Evolutionary conservation across 2,888 invertebrate genomes (phyloP).

Genomic region (Oligia strigilis): DNA sequence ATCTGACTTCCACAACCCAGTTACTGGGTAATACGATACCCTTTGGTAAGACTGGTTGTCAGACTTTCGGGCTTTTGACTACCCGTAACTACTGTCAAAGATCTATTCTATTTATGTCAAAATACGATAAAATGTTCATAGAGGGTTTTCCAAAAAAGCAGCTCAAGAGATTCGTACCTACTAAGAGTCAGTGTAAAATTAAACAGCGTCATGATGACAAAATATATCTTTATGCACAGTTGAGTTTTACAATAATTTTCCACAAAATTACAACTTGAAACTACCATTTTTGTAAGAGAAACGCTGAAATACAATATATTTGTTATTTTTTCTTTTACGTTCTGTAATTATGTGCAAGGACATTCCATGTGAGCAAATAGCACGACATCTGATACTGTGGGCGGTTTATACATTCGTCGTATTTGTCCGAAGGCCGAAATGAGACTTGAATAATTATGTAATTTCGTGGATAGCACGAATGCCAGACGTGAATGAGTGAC

Average conservation of each 20-base stretch:
- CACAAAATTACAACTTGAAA: neutral
- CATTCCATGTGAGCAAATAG: constrained; percentile 24
- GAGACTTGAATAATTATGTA: constrained; percentile 38
- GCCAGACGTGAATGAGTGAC: constrained; percentile 30
- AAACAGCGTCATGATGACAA: neutral
- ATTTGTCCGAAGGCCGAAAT: constrained; percentile 20
- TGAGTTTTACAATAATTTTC: neutral
- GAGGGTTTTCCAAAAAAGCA: neutral
- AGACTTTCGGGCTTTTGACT: too few relatives aligned
- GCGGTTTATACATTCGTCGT: constrained; percentile 18
- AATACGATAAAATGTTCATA: neutral
- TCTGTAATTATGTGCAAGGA: constrained; percentile 29
- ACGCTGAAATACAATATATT: neutral
- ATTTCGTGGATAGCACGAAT: constrained; percentile 26
- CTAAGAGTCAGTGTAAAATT: neutral
- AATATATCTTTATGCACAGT: neutral
- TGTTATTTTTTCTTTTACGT: neutral
- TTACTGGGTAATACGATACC: too few relatives aligned
- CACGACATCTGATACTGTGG: constrained; percentile 21
- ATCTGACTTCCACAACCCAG: too few relatives aligned
- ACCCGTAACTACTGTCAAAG: too few relatives aligned
- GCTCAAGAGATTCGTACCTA: neutral
- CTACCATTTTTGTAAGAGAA: neutral
- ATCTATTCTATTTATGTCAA: neutral
- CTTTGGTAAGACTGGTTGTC: too few relatives aligned